Percentiles rank a stretch among this genome's conserved stretches.
These are phyloP conservation scores for Microchirus variegatus DNA, from an alignment of 2,797 vertebrate species.

Conservation along the genomic window DNA sequence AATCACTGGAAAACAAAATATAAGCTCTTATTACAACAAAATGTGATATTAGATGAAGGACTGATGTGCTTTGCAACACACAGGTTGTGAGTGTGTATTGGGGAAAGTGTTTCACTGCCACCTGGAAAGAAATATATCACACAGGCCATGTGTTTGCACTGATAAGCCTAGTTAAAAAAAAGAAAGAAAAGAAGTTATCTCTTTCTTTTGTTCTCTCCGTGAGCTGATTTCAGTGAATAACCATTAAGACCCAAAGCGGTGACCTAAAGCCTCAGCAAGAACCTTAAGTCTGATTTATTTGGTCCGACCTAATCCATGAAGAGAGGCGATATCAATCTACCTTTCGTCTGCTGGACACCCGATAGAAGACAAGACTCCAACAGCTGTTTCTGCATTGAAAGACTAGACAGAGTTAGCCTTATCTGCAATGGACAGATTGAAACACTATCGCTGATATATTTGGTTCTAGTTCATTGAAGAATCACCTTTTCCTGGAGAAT, in stretches of 20 bases:
- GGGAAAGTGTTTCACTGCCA: conserved; percentile 25
- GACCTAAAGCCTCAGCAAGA: conserved; percentile 25
- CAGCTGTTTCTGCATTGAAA: conserved; percentile 60
- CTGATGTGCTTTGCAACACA: background rate
- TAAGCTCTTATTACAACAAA: conserved; percentile 13
- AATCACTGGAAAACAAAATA: conserved; percentile 29
- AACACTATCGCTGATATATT: conserved; percentile 35
- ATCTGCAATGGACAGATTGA: conserved; percentile 49
- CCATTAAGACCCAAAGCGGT: conserved; percentile 7
- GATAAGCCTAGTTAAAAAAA: conserved; percentile 41
- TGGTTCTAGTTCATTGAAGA: background rate
- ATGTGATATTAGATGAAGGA: conserved; percentile 6
- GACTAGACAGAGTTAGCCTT: conserved; percentile 22
- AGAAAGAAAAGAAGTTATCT: conserved; percentile 16
- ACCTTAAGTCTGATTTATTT: conserved; percentile 48
- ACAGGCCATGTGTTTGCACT: conserved; percentile 43
- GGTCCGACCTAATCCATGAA: conserved; percentile 44
- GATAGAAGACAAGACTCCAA: conserved; percentile 52
- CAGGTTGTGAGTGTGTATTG: conserved; percentile 11
- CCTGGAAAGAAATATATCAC: conserved; percentile 41
- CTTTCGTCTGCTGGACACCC: conserved; percentile 56
- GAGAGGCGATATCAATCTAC: conserved; percentile 48
- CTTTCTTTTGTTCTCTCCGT: conserved; percentile 39
- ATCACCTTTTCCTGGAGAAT: conserved; percentile 6
- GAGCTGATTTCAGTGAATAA: conserved; percentile 39